These are phyloP conservation scores for Xenus cinereus DNA, from an alignment of 2,113 vertebrate genomes.

Conservation along the genomic window DNA sequence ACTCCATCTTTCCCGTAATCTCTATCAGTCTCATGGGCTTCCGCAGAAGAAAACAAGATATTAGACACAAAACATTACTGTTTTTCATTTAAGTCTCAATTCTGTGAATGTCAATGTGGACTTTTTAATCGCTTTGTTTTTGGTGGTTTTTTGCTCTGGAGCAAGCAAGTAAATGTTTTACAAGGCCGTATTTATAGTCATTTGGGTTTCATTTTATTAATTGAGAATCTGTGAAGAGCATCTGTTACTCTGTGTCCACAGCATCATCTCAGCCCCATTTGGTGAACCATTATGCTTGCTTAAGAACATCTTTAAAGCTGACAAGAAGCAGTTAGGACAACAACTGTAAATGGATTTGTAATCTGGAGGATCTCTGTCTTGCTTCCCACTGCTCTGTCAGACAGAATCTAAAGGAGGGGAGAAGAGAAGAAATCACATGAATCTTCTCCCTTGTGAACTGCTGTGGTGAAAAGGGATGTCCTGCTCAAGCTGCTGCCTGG, in stretches of 20 bases:
- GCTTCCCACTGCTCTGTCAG: neutral
- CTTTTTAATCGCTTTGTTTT: neutral
- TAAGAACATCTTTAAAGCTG: neutral
- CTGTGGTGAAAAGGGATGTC: neutral
- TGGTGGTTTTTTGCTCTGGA: neutral
- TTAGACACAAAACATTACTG: neutral
- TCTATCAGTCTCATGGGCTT: neutral
- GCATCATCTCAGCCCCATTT: neutral
- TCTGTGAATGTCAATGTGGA: neutral
- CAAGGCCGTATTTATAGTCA: neutral
- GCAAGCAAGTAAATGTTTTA: neutral
- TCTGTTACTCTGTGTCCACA: slow-evolving; percentile 11
- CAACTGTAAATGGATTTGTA: neutral
- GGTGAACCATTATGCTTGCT: neutral
- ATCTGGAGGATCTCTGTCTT: neutral
- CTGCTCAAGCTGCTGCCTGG: neutral
- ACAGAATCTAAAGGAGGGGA: neutral
- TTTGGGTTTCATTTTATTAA: slow-evolving; percentile 15
- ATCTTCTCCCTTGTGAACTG: neutral
- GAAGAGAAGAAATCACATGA: neutral
- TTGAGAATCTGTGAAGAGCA: neutral
- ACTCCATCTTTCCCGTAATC: neutral
- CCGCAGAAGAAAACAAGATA: neutral
- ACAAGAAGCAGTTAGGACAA: neutral
- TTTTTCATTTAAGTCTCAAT: neutral